Conservation (phyloP, 2,797 vertebrate genomes). For the Melanotaenia boesemani region DNA sequence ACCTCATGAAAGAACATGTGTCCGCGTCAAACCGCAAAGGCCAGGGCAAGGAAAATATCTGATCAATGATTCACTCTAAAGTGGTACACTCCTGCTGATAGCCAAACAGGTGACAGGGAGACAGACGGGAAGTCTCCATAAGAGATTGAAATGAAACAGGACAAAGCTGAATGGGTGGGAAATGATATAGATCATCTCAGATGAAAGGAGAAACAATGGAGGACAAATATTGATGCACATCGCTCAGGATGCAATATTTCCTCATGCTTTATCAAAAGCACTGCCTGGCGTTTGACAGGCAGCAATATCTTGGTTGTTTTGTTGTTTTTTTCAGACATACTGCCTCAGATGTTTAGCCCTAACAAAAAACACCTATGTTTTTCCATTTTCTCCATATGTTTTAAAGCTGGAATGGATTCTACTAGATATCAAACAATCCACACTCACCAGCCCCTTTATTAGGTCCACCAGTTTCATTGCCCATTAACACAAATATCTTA, state of each 20-base stretch:
- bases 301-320: slow-evolving; percentile 18
- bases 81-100: slow-evolving; percentile 25
- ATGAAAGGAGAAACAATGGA: slow-evolving; percentile 39
- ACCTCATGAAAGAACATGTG: background rate
- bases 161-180: slow-evolving; percentile 19
- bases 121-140: slow-evolving; percentile 27
- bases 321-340: slow-evolving; percentile 18
- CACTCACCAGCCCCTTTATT: too few relatives aligned
- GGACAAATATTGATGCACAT: slow-evolving; percentile 39
- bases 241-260: slow-evolving; percentile 41
- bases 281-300: slow-evolving; percentile 41
- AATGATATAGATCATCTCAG: slow-evolving; percentile 46
- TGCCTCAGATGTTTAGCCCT: background rate
- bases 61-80: slow-evolving; percentile 49
- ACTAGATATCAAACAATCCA: too few relatives aligned
- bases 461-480: too few relatives aligned
- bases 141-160: slow-evolving; percentile 10
- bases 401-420: too few relatives aligned
- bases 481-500: too few relatives aligned
- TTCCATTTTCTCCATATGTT: too few relatives aligned
- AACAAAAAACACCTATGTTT: background rate
- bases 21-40: slow-evolving; percentile 12
- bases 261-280: slow-evolving; percentile 42
- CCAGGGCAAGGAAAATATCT: slow-evolving; percentile 30
- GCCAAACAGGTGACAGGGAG: slow-evolving; percentile 11